Evolutionary conservation across 2,113 vertebrate species (phyloP).

Genomic region (Zosterops borbonicus): DNA sequence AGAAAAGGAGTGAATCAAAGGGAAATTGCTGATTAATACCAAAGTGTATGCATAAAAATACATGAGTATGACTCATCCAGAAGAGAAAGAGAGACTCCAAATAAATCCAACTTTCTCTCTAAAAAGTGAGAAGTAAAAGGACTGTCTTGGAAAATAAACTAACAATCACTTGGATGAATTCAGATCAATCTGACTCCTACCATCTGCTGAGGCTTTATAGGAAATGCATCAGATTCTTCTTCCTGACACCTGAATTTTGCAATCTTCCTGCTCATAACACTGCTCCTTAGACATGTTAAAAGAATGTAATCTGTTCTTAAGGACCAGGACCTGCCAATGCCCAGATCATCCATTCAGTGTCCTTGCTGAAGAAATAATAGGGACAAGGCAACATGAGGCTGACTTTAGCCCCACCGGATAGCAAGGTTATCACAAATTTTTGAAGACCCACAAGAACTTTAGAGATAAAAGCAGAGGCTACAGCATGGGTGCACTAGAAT

Average conservation of each 20-base stretch:
- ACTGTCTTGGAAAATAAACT: not conserved
- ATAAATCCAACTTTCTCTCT: not conserved
- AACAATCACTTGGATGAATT: not conserved
- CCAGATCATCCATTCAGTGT: not conserved
- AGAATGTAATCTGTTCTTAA: not conserved
- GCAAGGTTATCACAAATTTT: not conserved
- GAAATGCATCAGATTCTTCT: not conserved
- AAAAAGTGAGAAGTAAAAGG: not conserved
- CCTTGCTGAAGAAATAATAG: not conserved
- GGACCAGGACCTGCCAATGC: not conserved
- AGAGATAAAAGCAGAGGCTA: not conserved
- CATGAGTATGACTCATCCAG: not conserved
- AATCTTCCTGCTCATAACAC: not conserved
- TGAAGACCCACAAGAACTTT: not conserved
- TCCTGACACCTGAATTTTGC: not conserved
- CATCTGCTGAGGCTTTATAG: not conserved
- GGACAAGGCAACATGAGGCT: not conserved
- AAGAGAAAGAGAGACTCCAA: not conserved
- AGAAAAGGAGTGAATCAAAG: not conserved
- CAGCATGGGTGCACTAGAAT: not conserved
- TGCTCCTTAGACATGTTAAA: not conserved
- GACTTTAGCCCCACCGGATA: not conserved
- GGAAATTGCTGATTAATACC: constrained; percentile 38
- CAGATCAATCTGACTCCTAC: not conserved
- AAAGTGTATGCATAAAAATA: not conserved